Base-by-base conservation (phyloP, 2,888 invertebrate species). In the Pseudococcus viburni region DNA sequence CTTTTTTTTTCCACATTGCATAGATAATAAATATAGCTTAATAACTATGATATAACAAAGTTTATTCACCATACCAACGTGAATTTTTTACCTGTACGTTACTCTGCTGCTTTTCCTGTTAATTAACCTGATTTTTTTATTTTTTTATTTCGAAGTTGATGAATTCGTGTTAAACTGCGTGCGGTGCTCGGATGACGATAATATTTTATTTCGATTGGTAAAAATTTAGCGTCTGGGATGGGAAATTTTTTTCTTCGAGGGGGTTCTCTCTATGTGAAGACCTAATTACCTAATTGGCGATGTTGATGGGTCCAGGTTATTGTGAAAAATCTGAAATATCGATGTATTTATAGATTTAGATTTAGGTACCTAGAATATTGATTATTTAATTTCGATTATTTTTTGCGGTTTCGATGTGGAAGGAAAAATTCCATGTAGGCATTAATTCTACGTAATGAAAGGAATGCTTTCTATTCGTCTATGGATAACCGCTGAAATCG, bases 21-120 rank as follows among this genome's bases (percentile, higher is more conserved):
- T 84, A 84, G 55, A 84, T 68, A 86, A 86, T 86, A 86, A 86
- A 86, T 64, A 86, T 64, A 64, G 59, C 64, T 59, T 86, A 86
- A 86, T 86, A 86, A 86, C 64, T 86, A 64, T 86, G 86, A 86
- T 86, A 86, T 86, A 86, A 86, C 86, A 42, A 42, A 64, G 84
- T 84, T 48, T 55, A 84, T 84, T 84, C 84, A 80, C 80, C 80
- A 80, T 80, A 42, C 80, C 80, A 42, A 80, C 80, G 80, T 80
- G 80, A 80, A 80, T 80, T 42, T 80, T 80, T 80, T 80, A 80
- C 80, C 80, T 80, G 80, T 80, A 12, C 19, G 7, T 12, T 73
- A 73, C 73, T 59, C 7, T 12, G 33, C 26, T 33, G 68, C 80
- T 80, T 80, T 80, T 80, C 80, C 80, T 80, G 80, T 80, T 80